Evolutionary conservation across 2,888 invertebrate species (phyloP).

Genomic region (Nemotelus nigrinus): DNA sequence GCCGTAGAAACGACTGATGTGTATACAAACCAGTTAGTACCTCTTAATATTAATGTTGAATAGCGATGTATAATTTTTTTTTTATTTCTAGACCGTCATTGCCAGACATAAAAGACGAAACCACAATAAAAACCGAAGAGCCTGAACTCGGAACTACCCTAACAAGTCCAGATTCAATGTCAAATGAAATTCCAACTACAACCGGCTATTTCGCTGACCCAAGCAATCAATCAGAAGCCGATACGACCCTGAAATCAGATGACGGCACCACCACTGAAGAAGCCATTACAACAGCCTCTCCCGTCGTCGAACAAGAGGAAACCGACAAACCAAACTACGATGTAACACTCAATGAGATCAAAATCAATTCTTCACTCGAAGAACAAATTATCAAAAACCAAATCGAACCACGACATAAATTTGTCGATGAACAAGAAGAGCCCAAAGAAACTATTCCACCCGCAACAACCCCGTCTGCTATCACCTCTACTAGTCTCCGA

Average conservation of each 20-base stretch:
- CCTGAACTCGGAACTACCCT: slow-evolving; percentile 10
- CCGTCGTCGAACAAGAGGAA: background rate
- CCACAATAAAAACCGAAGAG: slow-evolving; percentile 3
- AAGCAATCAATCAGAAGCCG: slow-evolving; percentile 2
- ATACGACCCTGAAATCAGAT: background rate
- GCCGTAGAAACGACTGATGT: slow-evolving; percentile 3
- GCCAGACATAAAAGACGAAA: background rate
- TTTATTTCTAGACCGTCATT: slow-evolving; percentile 6
- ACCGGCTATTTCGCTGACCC: background rate
- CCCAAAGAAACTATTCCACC: background rate
- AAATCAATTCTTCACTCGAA: slow-evolving; percentile 28
- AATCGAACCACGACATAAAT: slow-evolving; percentile 60
- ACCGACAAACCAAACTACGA: slow-evolving; percentile 45
- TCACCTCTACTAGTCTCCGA: background rate
- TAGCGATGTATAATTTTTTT: background rate
- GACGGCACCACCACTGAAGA: slow-evolving; percentile 31
- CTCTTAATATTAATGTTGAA: background rate
- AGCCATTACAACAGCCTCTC: background rate
- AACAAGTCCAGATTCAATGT: slow-evolving; percentile 3
- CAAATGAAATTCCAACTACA: slow-evolving; percentile 8
- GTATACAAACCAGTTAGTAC: slow-evolving; percentile 22
- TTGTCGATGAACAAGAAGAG: slow-evolving; percentile 58
- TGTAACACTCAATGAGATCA: slow-evolving; percentile 49
- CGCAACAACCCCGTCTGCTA: background rate
- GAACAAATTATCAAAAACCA: slow-evolving; percentile 39